Conservation (phyloP, 1,140 invertebrate genomes). For the Leptinotarsa lineolata region DNA sequence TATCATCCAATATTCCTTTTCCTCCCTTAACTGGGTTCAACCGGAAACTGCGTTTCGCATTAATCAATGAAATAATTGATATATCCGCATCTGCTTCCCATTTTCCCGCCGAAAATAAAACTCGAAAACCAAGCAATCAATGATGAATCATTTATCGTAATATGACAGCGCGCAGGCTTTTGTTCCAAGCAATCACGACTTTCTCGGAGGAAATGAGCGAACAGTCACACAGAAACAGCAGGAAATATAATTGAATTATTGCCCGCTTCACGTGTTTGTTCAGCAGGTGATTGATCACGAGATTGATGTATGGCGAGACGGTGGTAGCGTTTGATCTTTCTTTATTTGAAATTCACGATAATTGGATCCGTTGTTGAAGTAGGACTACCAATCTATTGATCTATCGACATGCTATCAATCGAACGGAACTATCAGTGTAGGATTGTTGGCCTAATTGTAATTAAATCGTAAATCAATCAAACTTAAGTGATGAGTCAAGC, state of each 20-base stretch:
- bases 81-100: not conserved
- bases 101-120: not conserved
- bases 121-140: not conserved
- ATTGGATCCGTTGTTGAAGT: not conserved
- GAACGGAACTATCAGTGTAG: too few relatives aligned
- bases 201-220: not conserved
- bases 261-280: slow-evolving; percentile 2
- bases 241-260: slow-evolving; percentile 6
- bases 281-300: not conserved
- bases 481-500: too few relatives aligned
- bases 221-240: slow-evolving; percentile 1
- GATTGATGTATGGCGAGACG: not conserved
- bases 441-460: too few relatives aligned
- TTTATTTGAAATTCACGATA: not conserved
- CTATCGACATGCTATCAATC: too few relatives aligned
- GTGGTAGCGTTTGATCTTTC: not conserved
- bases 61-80: too few relatives aligned
- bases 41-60: too few relatives aligned
- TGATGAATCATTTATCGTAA: not conserved
- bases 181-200: not conserved
- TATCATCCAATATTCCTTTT: too few relatives aligned
- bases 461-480: too few relatives aligned
- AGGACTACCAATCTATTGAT: too few relatives aligned
- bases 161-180: not conserved
- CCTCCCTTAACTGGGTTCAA: too few relatives aligned